Percentiles rank a stretch among this genome's conserved stretches.
These are phyloP conservation scores for Oeneis ivallda DNA, from an alignment of 2,888 invertebrate genomes.

Conservation along the genomic window DNA sequence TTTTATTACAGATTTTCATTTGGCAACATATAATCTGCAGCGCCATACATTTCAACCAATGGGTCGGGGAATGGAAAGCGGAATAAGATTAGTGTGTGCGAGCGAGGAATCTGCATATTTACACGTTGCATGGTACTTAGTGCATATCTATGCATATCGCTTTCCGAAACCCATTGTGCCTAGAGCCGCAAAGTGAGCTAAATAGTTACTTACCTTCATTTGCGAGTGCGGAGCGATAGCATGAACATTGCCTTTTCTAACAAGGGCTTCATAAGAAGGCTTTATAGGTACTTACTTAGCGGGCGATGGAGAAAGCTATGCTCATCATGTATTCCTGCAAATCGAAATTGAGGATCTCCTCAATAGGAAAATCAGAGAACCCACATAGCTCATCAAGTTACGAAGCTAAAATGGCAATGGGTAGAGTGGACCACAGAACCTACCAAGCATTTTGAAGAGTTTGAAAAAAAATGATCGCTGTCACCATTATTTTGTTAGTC, in stretches of 20 bases:
- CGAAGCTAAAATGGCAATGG: no score
- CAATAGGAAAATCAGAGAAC: no score
- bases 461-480: no score
- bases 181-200: slow-evolving; percentile 66
- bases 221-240: slow-evolving; percentile 63
- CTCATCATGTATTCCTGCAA: no score
- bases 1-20: neutral
- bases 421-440: no score
- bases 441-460: no score
- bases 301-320: no score
- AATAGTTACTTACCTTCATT: slow-evolving; percentile 72
- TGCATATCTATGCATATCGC: slow-evolving; percentile 75
- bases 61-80: slow-evolving; percentile 30
- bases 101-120: slow-evolving; percentile 56
- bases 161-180: slow-evolving; percentile 71
- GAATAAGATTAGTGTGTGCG: slow-evolving; percentile 50
- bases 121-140: slow-evolving; percentile 64
- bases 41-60: slow-evolving; percentile 2
- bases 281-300: no score
- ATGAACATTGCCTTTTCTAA: slow-evolving; percentile 35
- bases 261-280: neutral
- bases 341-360: no score
- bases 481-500: no score
- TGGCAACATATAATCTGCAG: neutral
- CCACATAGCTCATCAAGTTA: no score